Percentiles rank a stretch among this genome's conserved stretches.
Evolutionary conservation across 1,140 invertebrate species (phyloP).

Genomic region (Tetramorium alpestre): DNA sequence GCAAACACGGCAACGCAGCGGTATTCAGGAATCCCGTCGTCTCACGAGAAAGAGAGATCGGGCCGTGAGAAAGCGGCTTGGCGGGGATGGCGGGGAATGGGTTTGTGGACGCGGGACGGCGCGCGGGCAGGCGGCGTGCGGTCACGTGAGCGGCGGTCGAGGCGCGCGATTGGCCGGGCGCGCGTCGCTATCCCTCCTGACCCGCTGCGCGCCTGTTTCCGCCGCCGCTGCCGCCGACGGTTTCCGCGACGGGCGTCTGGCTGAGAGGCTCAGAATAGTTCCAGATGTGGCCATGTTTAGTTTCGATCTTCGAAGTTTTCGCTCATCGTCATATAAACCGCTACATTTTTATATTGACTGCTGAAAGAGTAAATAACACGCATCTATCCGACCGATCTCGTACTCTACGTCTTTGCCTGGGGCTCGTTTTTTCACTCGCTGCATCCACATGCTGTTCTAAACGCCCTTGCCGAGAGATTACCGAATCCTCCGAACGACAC

Average conservation of each 20-base stretch:
- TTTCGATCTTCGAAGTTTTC: slow-evolving; percentile 84
- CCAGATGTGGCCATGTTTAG: slow-evolving; percentile 86
- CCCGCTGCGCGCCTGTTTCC: slow-evolving; percentile 53
- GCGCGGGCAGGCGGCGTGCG: slow-evolving; percentile 12
- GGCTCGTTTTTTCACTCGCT: slow-evolving; percentile 15
- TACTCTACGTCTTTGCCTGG: slow-evolving; percentile 50
- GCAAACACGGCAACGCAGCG: not conserved
- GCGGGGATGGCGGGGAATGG: not conserved
- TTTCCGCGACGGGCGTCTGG: slow-evolving; percentile 69
- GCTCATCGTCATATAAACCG: slow-evolving; percentile 80
- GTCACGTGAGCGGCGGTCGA: slow-evolving; percentile 69
- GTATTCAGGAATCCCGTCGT: slow-evolving; percentile 58
- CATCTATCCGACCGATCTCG: slow-evolving; percentile 71
- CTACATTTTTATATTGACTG: slow-evolving; percentile 75
- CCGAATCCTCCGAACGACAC: slow-evolving; percentile 65
- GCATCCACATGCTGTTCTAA: slow-evolving; percentile 39
- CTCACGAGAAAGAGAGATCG: slow-evolving; percentile 13
- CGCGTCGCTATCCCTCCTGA: slow-evolving; percentile 60
- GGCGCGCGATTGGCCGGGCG: slow-evolving; percentile 65
- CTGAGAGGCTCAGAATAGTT: slow-evolving; percentile 85
- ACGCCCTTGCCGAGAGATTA: slow-evolving; percentile 62
- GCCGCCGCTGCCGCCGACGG: slow-evolving; percentile 60
- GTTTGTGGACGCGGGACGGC: slow-evolving; percentile 6
- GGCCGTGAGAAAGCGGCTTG: not conserved
- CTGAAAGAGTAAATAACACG: slow-evolving; percentile 74